A percentile compares a stretch with the other conserved stretches of the same genome.
These are phyloP conservation scores for Pasiphila rectangulata DNA, from an alignment of 2,888 invertebrate species.

Conservation along the genomic window DNA sequence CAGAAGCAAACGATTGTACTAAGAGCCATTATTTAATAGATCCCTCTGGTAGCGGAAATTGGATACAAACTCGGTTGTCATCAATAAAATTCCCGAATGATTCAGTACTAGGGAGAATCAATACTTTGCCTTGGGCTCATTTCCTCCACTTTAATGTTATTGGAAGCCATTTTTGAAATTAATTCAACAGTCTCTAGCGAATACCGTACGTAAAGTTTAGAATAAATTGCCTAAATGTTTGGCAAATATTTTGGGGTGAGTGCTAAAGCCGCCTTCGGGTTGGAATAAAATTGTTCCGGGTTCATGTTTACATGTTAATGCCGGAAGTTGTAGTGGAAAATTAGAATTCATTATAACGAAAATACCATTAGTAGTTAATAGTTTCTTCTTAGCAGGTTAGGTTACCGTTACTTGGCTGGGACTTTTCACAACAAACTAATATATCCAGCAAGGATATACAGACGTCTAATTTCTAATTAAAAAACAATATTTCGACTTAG, in stretches of 20 bases:
- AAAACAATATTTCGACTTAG: too few species aligned
- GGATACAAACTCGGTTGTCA: conserved; percentile 61
- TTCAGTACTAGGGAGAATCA: conserved; percentile 40
- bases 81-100: conserved; percentile 47
- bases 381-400: too few species aligned
- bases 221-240: conserved; percentile 28
- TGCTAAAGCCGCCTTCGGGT: conserved; percentile 13
- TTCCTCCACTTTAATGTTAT: conserved; percentile 30
- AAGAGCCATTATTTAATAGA: conserved; percentile 51
- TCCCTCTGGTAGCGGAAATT: conserved; percentile 60
- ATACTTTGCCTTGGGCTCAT: conserved; percentile 46
- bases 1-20: conserved; percentile 33
- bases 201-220: conserved; percentile 23
- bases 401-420: too few species aligned
- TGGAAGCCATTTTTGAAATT: conserved; percentile 23
- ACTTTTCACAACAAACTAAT: too few species aligned
- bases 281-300: conserved; percentile 14
- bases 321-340: not conserved
- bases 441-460: too few species aligned
- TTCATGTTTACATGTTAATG: conserved; percentile 3
- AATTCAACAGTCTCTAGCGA: conserved; percentile 20
- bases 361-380: too few species aligned
- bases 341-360: too few species aligned
- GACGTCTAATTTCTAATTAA: too few species aligned
- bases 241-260: conserved; percentile 23